Evolutionary conservation across 2,797 vertebrate genomes (phyloP), one percentile per base, ranked within the genome.

Genomic region (Xiphorhynchus erythropygius): DNA sequence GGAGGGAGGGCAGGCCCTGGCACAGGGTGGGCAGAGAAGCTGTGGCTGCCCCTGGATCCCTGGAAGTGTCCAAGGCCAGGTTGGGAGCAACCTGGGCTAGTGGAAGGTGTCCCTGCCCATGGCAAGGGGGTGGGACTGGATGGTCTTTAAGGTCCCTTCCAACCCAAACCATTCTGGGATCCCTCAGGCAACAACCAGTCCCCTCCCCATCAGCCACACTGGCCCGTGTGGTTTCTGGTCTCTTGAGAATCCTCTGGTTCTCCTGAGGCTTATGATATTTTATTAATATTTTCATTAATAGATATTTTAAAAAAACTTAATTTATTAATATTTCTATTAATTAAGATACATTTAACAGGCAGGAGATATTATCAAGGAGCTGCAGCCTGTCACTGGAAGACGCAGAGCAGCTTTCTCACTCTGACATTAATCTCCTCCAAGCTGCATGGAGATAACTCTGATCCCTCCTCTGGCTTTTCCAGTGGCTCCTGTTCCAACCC

Each of bases 401-500:
- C 6, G 4, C 78, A 59, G 88, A 90, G 84, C 83, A 67, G 81
- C 92, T 96, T 84, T 83, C 88, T 39, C 60, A 8, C 84, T 79
- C 76, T 22, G 60, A 90, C 81, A 63, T 90, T 89, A 84, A 95
- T 96, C 94, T 87, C 75, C 86, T 64, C 56, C 67, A 28, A 50
- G n/a, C 56, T 63, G 33, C 73, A 10, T 47, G 70, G 81, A 82
- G 73, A 84, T 56, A 39, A 46, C 78, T 90, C 62, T 59, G 77
- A 39, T 62, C 70, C 17, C 28, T 35, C 68, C 76, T 77, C 46
- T 63, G 87, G 65, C 35, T 9, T 63, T 25, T 42, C 2, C 8
- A 69, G 50, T 11, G 3, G 4, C 88, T 90, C 22, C 84, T 17
- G 35, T 35, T 86, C 9, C 68, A 42, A 2, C 28, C 7, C 15